Evolutionary conservation across 1,140 invertebrate species (phyloP).

Genomic region (Lepidurus couesii): DNA sequence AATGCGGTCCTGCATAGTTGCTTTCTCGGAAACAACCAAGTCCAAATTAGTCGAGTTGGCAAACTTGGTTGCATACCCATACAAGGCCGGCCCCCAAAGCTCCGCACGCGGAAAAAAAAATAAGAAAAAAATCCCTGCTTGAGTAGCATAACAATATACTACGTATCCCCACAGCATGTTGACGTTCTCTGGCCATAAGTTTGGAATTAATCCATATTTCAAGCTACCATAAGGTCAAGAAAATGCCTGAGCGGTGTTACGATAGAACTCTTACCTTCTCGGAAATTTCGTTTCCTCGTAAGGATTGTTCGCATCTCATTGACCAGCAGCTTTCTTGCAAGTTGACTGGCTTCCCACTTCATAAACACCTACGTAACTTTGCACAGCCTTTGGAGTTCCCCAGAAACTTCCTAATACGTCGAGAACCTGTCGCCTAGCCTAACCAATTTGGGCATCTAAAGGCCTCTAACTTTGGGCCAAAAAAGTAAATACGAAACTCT

Average conservation of each 20-base stretch:
- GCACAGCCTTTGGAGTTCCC: not conserved
- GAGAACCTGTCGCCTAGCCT: too few species aligned
- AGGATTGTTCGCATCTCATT: not conserved
- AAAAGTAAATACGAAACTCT: too few species aligned
- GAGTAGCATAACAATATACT: not conserved
- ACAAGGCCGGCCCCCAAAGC: not conserved
- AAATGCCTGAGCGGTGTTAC: too few species aligned
- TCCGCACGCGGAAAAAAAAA: not conserved
- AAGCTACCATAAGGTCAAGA: too few species aligned
- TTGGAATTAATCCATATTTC: too few species aligned
- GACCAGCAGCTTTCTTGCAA: not conserved
- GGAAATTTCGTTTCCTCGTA: too few species aligned
- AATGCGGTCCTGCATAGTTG: not conserved
- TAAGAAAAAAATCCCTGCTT: not conserved
- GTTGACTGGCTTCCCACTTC: not conserved
- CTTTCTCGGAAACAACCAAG: not conserved
- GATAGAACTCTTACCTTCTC: too few species aligned
- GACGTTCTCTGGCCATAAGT: too few species aligned
- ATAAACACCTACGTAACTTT: not conserved
- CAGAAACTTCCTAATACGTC: slow-evolving; percentile 13
- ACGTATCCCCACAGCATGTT: not conserved
- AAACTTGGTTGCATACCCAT: not conserved
- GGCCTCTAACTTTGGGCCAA: too few species aligned
- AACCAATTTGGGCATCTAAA: too few species aligned
- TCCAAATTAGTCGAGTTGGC: not conserved